Percentiles rank a stretch among this genome's conserved stretches.
These are phyloP conservation scores for Enhydra lutris DNA, from an alignment of 2,113 vertebrate genomes.

Conservation along the genomic window DNA sequence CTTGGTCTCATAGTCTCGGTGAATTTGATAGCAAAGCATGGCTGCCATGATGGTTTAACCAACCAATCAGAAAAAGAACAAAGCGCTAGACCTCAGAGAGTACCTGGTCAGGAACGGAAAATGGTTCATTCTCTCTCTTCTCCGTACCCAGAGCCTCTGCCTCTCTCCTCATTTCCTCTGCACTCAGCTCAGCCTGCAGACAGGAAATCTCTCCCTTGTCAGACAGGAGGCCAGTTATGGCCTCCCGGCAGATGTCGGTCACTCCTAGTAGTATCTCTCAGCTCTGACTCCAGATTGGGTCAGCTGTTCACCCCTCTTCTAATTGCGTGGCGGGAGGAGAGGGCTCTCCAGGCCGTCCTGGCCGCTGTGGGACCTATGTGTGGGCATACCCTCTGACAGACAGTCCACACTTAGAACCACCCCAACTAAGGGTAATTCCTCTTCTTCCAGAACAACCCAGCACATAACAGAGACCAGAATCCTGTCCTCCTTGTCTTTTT, in stretches of 20 bases:
- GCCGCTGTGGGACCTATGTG: not conserved
- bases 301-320: not conserved
- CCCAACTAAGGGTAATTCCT: not conserved
- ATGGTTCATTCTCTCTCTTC: too few species aligned
- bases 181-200: not conserved
- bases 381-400: not conserved
- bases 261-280: not conserved
- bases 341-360: not conserved
- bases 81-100: not conserved
- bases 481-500: not conserved
- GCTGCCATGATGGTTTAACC: not conserved
- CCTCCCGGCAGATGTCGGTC: not conserved
- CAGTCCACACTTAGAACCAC: not conserved
- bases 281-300: not conserved
- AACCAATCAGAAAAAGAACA: not conserved
- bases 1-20: not conserved
- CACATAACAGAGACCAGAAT: not conserved
- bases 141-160: not conserved
- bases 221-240: not conserved
- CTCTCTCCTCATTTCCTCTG: not conserved
- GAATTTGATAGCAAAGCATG: not conserved
- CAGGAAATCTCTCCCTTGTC: not conserved
- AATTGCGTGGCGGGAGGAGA: not conserved
- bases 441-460: not conserved
- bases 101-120: fast-evolving